Evolutionary conservation across 2,113 vertebrate species (phyloP).

Genomic region (Phrynosoma blainvillii): DNA sequence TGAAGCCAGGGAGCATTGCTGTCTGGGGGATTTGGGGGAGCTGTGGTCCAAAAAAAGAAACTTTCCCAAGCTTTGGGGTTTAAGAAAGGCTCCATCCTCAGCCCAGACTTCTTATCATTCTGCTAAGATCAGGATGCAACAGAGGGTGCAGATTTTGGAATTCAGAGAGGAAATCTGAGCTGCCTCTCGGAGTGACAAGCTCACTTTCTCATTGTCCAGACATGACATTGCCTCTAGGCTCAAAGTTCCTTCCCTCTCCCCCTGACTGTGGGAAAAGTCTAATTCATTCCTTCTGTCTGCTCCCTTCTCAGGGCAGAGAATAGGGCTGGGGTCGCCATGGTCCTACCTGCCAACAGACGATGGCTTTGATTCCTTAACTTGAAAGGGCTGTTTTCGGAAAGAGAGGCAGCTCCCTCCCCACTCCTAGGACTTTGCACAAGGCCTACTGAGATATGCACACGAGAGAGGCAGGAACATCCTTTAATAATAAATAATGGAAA

Average conservation of each 20-base stretch:
- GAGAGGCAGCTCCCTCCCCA: not conserved
- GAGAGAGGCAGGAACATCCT: slow-evolving; percentile 2
- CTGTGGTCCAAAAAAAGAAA: too few species aligned
- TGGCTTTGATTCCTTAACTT: not conserved
- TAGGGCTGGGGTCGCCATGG: not conserved
- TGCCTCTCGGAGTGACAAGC: not conserved
- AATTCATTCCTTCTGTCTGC: not conserved
- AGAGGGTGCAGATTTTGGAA: not conserved
- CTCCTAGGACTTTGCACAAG: not conserved
- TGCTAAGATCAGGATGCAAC: fast-evolving
- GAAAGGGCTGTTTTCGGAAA: not conserved
- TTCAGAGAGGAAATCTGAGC: not conserved
- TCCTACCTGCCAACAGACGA: not conserved
- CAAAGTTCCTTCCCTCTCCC: not conserved
- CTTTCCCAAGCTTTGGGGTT: too few species aligned
- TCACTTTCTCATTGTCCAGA: not conserved
- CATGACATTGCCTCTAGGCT: not conserved
- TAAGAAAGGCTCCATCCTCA: too few species aligned
- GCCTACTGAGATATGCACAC: not conserved
- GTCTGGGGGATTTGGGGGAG: too few species aligned
- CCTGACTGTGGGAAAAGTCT: fast-evolving
- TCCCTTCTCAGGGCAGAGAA: not conserved
- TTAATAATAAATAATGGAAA: slow-evolving; percentile 17
- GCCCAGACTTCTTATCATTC: too few species aligned
- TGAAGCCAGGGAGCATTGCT: too few species aligned